Base-by-base conservation (phyloP, 2,797 vertebrate species). In the Chaetodon trifasciatus region DNA sequence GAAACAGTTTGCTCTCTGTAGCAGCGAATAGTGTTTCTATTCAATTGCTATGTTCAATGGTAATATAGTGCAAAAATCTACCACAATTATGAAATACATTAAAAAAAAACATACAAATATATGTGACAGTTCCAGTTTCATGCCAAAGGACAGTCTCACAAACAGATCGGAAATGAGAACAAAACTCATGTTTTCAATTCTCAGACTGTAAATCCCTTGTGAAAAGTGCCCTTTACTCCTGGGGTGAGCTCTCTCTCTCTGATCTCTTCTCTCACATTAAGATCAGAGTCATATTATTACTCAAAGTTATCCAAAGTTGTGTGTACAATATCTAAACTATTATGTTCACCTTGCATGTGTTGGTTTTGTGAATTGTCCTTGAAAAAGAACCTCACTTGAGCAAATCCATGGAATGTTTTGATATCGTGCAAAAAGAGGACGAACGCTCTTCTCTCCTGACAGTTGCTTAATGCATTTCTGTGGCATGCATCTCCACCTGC, bases 101-200 rank as follows among this genome's bases (percentile, higher is more conserved):
- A 83, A 80, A 91, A 83, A 78, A 90, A 81, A 81, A 81, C 73
- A 90, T 69, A 88, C 63, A 91, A 86, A 91, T 84, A 83, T 58
- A 82, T 77, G 79, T 65, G 83, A 91, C 70, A 75, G 90, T 95
- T 96, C 95, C 95, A 96, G 95, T 96, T 95, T 90, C 86, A 89
- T 85, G 88, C 78, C 86, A 79, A 86, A 91, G 85, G 89, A 92
- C 90, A 89, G 80, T 83, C 89, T 92, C 90, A 92, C 85, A 91
- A 89, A 92, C 74, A 85, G 82, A 77, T 85, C 67, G 24, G 71
- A 87, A 80, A 79, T 75, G 81, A 86, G 87, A 90, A 85, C 49
- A 86, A 78, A 86, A 86, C 72, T 52, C 19, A 5, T 57, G 88
- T 81, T 85, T 76, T 28, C 71, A 58, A 84, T 82, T 88, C 86